phyloP scores from a whole-genome alignment of 1,140 invertebrate genomes.

The Bradysia coprophila region DNA sequence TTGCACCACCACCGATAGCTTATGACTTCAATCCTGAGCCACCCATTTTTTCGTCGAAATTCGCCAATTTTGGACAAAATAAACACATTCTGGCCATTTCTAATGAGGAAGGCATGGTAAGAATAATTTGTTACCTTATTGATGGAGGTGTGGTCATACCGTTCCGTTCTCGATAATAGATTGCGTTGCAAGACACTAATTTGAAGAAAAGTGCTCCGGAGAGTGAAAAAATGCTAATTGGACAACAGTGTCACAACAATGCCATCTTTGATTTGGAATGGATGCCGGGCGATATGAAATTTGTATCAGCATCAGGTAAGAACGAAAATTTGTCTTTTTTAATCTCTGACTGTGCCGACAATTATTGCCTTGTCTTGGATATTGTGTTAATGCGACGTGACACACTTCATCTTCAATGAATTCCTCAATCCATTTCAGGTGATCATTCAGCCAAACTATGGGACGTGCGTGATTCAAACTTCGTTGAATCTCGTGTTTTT shows the following conservation, averaged over 20 bases:
- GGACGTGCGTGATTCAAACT: slow-evolving; percentile 40
- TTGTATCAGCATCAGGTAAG: slow-evolving; percentile 54
- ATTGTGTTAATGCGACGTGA: not conserved
- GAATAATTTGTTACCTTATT: not conserved
- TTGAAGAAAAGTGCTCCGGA: slow-evolving; percentile 10
- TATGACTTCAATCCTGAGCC: slow-evolving; percentile 30
- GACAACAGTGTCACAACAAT: slow-evolving; percentile 56
- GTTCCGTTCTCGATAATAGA: slow-evolving; percentile 8
- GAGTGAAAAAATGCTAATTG: slow-evolving; percentile 24
- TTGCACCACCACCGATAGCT: slow-evolving; percentile 22
- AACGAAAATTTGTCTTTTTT: not conserved
- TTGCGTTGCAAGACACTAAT: slow-evolving; percentile 22
- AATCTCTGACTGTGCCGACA: not conserved
- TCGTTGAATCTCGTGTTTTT: slow-evolving; percentile 35
- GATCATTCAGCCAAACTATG: slow-evolving; percentile 63
- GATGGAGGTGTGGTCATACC: not conserved
- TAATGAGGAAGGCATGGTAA: slow-evolving; percentile 65
- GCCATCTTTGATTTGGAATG: slow-evolving; percentile 79
- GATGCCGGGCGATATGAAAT: slow-evolving; percentile 50
- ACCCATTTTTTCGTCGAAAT: slow-evolving; percentile 43
- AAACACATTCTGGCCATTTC: slow-evolving; percentile 57
- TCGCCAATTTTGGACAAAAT: slow-evolving; percentile 34
- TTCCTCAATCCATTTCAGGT: slow-evolving; percentile 27
- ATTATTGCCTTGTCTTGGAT: not conserved
- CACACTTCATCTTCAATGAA: slow-evolving; percentile 1